Conservation (phyloP, 2,797 vertebrate genomes). For the Orientallactaga sibirica region DNA sequence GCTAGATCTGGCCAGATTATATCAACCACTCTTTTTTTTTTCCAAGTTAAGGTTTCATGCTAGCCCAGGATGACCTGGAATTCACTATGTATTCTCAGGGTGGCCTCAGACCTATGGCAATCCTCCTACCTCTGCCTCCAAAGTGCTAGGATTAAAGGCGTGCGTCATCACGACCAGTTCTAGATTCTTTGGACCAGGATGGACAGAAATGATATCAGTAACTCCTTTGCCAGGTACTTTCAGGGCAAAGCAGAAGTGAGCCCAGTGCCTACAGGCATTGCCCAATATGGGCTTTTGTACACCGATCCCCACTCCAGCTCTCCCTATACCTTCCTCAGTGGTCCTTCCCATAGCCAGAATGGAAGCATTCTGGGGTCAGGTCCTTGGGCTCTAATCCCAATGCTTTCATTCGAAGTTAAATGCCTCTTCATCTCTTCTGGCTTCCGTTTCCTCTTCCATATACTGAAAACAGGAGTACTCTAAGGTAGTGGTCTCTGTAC, state of each 20-base stretch:
- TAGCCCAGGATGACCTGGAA: too few species aligned
- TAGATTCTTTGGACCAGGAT: neutral
- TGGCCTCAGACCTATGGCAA: too few species aligned
- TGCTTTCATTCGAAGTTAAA: neutral
- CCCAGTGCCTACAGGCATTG: neutral
- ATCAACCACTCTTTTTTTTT: neutral
- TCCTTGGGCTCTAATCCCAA: neutral
- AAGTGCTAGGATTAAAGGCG: too few species aligned
- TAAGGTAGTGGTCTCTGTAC: neutral
- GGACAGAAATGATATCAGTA: neutral
- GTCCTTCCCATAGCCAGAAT: neutral
- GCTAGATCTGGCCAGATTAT: conserved; percentile 1
- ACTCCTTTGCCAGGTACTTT: neutral
- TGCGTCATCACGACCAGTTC: too few species aligned
- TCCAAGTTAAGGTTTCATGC: too few species aligned
- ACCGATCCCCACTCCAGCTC: neutral
- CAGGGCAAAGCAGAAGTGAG: neutral
- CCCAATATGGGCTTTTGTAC: conserved; percentile 14
- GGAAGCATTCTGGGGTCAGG: neutral
- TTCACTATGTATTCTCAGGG: too few species aligned
- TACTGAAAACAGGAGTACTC: neutral
- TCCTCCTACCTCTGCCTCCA: too few species aligned
- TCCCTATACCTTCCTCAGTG: neutral
- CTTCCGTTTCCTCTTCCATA: conserved; percentile 19
- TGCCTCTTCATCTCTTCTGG: conserved; percentile 23